These are phyloP conservation scores for Plebejus melissa DNA, from an alignment of 2,888 invertebrate genomes.

Conservation along the genomic window DNA sequence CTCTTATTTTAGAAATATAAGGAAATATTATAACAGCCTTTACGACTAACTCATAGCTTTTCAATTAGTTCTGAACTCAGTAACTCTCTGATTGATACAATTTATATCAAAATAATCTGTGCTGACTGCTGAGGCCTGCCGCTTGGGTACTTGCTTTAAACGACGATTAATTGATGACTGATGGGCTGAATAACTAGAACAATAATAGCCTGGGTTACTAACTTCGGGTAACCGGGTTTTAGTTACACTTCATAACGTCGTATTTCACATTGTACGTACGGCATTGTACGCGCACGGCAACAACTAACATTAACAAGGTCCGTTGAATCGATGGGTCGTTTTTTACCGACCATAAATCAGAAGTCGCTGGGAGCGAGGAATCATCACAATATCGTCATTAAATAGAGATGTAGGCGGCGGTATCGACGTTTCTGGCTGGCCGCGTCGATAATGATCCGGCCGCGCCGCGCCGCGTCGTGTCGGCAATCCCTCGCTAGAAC, in stretches of 20 bases:
- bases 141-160: too few relatives aligned
- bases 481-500: conserved; percentile 38
- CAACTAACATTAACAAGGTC: conserved; percentile 3
- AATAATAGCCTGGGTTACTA: too few relatives aligned
- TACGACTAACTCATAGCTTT: too few relatives aligned
- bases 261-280: not conserved
- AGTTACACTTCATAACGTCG: not conserved
- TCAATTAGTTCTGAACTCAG: too few relatives aligned
- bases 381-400: conserved; percentile 38
- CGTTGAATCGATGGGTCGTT: conserved; percentile 1
- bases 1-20: too few relatives aligned
- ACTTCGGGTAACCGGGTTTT: too few relatives aligned
- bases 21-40: too few relatives aligned
- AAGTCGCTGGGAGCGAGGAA: conserved; percentile 30
- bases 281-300: not conserved
- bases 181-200: too few relatives aligned
- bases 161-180: too few relatives aligned
- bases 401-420: conserved; percentile 38
- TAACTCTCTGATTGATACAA: too few relatives aligned
- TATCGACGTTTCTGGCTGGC: conserved; percentile 42
- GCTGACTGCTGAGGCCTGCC: too few relatives aligned
- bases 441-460: conserved; percentile 41
- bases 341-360: conserved; percentile 13
- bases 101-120: too few relatives aligned
- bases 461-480: conserved; percentile 39